Conservation (phyloP, 2,797 vertebrate genomes). For the Prionace glauca region DNA sequence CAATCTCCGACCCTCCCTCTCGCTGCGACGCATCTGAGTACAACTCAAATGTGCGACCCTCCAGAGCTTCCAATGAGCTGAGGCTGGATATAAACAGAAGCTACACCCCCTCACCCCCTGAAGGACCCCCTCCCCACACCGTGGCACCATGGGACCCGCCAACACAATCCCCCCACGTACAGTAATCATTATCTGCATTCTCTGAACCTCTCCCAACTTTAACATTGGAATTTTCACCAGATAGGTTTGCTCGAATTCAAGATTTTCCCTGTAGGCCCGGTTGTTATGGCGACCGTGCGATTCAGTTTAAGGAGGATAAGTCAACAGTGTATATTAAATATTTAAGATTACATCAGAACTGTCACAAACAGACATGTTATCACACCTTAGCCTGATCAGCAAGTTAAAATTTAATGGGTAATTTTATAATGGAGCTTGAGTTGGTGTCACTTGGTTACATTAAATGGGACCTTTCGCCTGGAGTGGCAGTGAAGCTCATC, state of each 20-base stretch:
- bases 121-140: neutral
- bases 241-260: neutral
- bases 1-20: neutral
- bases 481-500: neutral
- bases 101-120: neutral
- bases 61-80: neutral
- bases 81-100: neutral
- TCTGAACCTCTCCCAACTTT: neutral
- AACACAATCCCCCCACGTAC: too few relatives aligned
- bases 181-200: neutral
- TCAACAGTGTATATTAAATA: conserved; percentile 33
- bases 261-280: neutral
- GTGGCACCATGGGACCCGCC: neutral
- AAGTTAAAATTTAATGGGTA: neutral
- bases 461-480: neutral
- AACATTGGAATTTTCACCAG: neutral
- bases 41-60: neutral
- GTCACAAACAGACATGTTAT: conserved; percentile 10
- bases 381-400: neutral
- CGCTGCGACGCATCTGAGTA: neutral
- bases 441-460: neutral
- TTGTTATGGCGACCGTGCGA: neutral
- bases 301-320: conserved; percentile 26
- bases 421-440: conserved; percentile 8
- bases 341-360: conserved; percentile 32